Percentiles rank a stretch among this genome's conserved stretches.
Conservation (phyloP, 2,797 vertebrate genomes). For the Dipus sagitta region DNA sequence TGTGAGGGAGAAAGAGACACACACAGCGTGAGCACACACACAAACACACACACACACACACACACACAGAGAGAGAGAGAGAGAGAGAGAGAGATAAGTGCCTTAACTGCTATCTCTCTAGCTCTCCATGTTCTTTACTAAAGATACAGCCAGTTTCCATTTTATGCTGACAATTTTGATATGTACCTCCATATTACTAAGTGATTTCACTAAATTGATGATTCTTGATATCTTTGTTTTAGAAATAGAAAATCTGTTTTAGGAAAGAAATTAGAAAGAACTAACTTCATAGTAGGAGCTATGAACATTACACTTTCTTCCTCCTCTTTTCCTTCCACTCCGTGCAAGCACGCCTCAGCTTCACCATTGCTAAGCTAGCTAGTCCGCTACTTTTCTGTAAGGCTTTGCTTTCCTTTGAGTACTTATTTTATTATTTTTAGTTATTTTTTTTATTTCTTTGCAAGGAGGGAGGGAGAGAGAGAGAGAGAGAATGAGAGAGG, state of each 20-base stretch:
- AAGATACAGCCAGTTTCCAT: background rate
- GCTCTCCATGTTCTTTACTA: background rate
- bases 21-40: too few relatives aligned
- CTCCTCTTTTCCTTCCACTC: background rate
- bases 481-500: too few relatives aligned
- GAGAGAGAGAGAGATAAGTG: too few relatives aligned
- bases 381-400: background rate
- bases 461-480: too few relatives aligned
- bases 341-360: too few relatives aligned
- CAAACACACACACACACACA: too few relatives aligned
- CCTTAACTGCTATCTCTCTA: background rate
- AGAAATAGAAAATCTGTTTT: background rate
- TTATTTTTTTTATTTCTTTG: too few relatives aligned
- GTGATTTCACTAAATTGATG: background rate
- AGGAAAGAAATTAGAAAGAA: background rate
- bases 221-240: background rate
- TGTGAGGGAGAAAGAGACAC: too few relatives aligned
- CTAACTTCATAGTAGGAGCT: too few relatives aligned
- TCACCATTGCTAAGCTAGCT: too few relatives aligned
- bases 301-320: background rate
- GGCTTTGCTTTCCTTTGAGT: slow-evolving; percentile 2
- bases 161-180: background rate
- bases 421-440: too few relatives aligned
- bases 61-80: too few relatives aligned
- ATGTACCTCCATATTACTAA: background rate